These are phyloP conservation scores for Drosophila bocki DNA, from an alignment of 1,140 invertebrate genomes.

Conservation along the genomic window DNA sequence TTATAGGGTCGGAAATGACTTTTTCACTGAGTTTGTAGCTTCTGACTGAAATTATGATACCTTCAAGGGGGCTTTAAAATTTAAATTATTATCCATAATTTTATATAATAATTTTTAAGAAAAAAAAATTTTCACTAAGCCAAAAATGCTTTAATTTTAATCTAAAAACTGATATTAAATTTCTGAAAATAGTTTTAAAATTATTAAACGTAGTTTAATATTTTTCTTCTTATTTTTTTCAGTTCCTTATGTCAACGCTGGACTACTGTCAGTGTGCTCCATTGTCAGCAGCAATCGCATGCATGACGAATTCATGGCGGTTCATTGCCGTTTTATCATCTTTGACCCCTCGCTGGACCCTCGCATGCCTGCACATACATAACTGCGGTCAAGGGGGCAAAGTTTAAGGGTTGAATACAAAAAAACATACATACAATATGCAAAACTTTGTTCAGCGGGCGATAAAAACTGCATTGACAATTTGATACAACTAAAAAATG, in stretches of 20 bases:
- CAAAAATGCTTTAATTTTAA: too few relatives aligned
- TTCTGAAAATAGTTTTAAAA: background rate
- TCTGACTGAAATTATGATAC: background rate
- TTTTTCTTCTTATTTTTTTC: too few relatives aligned
- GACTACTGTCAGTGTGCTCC: constrained; percentile 2
- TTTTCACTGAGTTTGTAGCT: background rate
- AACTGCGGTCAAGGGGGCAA: constrained; percentile 16
- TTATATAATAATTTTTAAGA: too few relatives aligned
- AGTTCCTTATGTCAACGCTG: background rate
- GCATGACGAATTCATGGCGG: constrained; percentile 67
- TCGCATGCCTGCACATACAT: constrained; percentile 3
- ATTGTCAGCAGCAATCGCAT: constrained; percentile 40
- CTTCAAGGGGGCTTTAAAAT: too few relatives aligned
- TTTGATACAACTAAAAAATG: constrained; percentile 1
- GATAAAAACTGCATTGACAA: constrained; percentile 14
- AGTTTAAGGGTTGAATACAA: constrained; percentile 6
- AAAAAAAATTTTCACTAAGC: too few relatives aligned
- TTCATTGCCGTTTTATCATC: constrained; percentile 64
- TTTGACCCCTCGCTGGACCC: constrained; percentile 31
- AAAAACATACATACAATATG: constrained; percentile 4
- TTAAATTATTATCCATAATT: too few relatives aligned
- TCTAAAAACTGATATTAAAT: too few relatives aligned
- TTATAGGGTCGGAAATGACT: background rate
- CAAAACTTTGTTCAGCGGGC: constrained; percentile 1
- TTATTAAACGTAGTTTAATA: background rate